A percentile compares a stretch with the other conserved stretches of the same genome.
Evolutionary conservation across 2,113 vertebrate genomes (phyloP).

Genomic region (Sclerurus mexicanus): DNA sequence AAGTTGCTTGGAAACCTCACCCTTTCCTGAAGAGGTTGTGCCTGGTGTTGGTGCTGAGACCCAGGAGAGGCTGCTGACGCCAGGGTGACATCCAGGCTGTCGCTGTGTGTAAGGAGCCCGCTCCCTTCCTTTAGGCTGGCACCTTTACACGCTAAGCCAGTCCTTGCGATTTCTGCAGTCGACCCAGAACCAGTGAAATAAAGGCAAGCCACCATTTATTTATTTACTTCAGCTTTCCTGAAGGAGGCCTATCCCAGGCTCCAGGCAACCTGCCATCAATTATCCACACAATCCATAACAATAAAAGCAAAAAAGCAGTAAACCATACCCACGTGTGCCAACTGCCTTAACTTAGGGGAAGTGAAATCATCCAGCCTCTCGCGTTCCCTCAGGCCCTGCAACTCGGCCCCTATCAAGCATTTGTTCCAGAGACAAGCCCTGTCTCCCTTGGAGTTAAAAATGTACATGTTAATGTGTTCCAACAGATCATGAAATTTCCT

Average conservation of each 20-base stretch:
- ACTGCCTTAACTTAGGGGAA: not conserved
- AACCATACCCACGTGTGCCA: not conserved
- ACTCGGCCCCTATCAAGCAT: not conserved
- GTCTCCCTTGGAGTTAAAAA: constrained; percentile 31
- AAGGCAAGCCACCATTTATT: not conserved
- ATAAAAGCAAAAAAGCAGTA: constrained; percentile 12
- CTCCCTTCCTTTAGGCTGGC: not conserved
- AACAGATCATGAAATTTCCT: constrained; percentile 67
- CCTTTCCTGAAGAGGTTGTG: not conserved
- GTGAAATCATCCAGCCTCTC: not conserved
- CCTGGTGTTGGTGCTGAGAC: not conserved
- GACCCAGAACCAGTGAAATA: not conserved
- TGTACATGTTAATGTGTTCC: constrained; percentile 52
- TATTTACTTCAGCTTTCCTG: not conserved
- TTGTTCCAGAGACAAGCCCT: constrained; percentile 19
- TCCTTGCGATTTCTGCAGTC: not conserved
- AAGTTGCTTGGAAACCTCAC: not conserved
- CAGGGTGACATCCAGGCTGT: not conserved
- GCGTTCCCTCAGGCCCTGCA: not conserved
- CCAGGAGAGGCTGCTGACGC: not conserved
- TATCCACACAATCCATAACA: constrained; percentile 7
- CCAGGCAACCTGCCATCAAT: constrained; percentile 28
- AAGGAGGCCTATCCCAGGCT: not conserved
- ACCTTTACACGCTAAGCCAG: not conserved
- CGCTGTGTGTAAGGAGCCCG: not conserved